Evolutionary conservation across 1,140 invertebrate species (phyloP).

Genomic region (Eriocheir sinensis): DNA sequence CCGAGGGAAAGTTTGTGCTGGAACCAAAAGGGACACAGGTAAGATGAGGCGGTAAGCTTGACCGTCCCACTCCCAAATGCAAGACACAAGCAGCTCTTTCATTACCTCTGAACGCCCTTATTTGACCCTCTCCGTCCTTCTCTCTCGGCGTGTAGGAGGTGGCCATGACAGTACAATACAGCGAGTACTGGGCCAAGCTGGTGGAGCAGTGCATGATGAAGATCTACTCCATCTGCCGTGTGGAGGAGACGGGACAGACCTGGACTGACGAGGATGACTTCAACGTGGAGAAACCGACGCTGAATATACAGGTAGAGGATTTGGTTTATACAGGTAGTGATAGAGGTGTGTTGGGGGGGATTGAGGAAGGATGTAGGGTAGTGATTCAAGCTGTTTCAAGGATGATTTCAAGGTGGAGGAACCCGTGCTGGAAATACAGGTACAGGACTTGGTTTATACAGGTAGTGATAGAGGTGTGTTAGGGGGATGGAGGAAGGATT

Average conservation of each 20-base stretch:
- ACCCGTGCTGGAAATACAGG: not conserved
- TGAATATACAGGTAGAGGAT: slow-evolving; percentile 80
- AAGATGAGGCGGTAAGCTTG: too few species aligned
- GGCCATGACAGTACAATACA: slow-evolving; percentile 78
- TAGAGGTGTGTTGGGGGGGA: not conserved
- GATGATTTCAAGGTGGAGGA: too few species aligned
- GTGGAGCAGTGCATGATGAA: slow-evolving; percentile 81
- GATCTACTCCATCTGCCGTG: slow-evolving; percentile 80
- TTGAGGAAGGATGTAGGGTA: not conserved
- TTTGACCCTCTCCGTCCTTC: too few species aligned
- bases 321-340: not conserved
- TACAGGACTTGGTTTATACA: not conserved
- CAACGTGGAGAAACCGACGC: slow-evolving; percentile 80
- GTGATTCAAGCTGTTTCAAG: too few species aligned
- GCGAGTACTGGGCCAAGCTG: slow-evolving; percentile 81
- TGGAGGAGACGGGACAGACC: slow-evolving; percentile 81
- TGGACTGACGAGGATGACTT: slow-evolving; percentile 81
- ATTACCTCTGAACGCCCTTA: too few species aligned
- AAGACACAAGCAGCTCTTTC: too few species aligned
- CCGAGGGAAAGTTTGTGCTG: slow-evolving; percentile 85
- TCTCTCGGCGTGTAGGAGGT: slow-evolving; percentile 63
- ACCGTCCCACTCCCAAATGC: too few species aligned
- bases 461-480: not conserved
- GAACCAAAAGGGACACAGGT: slow-evolving; percentile 80
- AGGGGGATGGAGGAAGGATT: not conserved